Evolutionary conservation across 2,888 invertebrate species (phyloP).

Genomic region (Diplazon laetatorius): DNA sequence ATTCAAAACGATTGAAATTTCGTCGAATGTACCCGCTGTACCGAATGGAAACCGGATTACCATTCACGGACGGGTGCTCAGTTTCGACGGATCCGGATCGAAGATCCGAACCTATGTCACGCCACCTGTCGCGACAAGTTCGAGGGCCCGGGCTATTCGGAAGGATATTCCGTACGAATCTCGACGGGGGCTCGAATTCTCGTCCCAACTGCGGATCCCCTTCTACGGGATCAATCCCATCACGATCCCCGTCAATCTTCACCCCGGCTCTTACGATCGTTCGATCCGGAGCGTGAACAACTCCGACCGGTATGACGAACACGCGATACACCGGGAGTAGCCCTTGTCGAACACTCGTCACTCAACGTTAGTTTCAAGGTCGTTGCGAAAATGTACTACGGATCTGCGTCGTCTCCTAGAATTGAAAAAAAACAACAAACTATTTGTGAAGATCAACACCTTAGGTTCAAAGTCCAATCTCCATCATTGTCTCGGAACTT

Average conservation of each 20-base stretch:
- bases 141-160: slow-evolving; percentile 69
- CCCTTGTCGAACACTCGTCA: slow-evolving; percentile 68
- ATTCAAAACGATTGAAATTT: background rate
- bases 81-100: slow-evolving; percentile 67
- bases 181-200: slow-evolving; percentile 58
- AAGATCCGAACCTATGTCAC: slow-evolving; percentile 68
- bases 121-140: slow-evolving; percentile 73
- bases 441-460: no score
- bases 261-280: slow-evolving; percentile 71
- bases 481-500: no score
- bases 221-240: slow-evolving; percentile 73
- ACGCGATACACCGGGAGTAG: slow-evolving; percentile 56
- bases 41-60: slow-evolving; percentile 49
- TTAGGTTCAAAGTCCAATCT: no score
- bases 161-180: slow-evolving; percentile 73
- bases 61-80: slow-evolving; percentile 54
- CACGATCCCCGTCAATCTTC: slow-evolving; percentile 73
- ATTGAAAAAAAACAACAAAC: no score
- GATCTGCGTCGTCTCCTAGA: background rate
- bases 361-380: slow-evolving; percentile 54
- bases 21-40: no score
- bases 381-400: slow-evolving; percentile 62
- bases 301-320: slow-evolving; percentile 35
- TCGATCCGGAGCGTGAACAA: slow-evolving; percentile 68
- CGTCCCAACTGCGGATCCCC: slow-evolving; percentile 16